Base-by-base conservation (phyloP, 2,888 invertebrate species). In the Caenorhabditis sp. region DNA sequence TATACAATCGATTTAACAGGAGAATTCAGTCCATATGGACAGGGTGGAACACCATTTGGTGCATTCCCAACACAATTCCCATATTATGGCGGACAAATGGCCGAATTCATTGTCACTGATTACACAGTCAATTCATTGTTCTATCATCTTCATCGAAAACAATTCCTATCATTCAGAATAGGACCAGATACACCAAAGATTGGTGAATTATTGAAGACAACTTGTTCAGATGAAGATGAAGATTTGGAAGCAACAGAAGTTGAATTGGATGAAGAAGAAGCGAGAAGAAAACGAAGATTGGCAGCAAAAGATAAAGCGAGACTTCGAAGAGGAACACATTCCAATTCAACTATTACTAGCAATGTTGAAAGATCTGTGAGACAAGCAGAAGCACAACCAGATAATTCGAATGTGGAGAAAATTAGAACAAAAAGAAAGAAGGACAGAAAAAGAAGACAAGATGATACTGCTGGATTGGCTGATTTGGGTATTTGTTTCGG, bases 121-220 rank as follows among this genome's bases (percentile, higher is more conserved):
- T 85, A 81, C 75, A 85, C 85, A 23, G 62, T 85, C 63, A 85
- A 85, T 66, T 83, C 85, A 0, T 70, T 85, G 8, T 82, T 85
- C 80, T 85, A 85, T 59, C 76, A 75, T 65, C 70, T 84, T 61
- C 85, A 85, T 58, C 71, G 86, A 12, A 83, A 83, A 53, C 85
- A 84, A 20, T 86, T 86, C 80, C 60, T 86, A 57, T 70, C 76
- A 5, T 80, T 87, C 82, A 78, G 85, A 3, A 76, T 86, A 31
- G 86, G 84, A 1, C 85, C 86, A 21, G 84, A 87, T 26, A 86
- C 87, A 5, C 87, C 87, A 10, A 86, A 86, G 69, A 83, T 87
- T 36, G 87, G 87, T 23, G 82, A 82, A 17, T 72, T 86, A 17
- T 61, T 86, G 57, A 86, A 87, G 71, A 86, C 87, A 8, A 85